phyloP scores from a whole-genome alignment of 2,888 invertebrate genomes.

The Epinotia nisella region DNA sequence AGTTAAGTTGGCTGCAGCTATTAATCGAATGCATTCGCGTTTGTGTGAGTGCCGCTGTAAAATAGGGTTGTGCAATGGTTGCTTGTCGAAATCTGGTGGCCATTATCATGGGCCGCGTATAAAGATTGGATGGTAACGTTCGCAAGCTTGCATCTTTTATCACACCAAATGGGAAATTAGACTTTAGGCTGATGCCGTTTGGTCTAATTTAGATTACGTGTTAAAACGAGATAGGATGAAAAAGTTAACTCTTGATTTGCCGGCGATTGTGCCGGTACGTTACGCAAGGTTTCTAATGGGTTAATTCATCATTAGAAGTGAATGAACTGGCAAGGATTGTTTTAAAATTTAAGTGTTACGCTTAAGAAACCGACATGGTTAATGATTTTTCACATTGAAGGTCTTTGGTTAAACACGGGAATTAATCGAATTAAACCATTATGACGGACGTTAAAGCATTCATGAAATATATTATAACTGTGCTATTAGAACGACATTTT shows the following conservation, averaged over 20 bases:
- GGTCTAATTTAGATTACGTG: background rate
- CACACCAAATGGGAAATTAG: background rate
- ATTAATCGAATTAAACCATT: conserved; percentile 9
- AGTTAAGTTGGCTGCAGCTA: conserved; percentile 56
- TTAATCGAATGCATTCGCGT: conserved; percentile 66
- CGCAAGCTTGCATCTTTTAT: conserved; percentile 7
- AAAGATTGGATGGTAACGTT: conserved; percentile 46
- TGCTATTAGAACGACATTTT: background rate
- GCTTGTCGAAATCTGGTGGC: conserved; percentile 68
- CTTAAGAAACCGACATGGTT: conserved; percentile 26
- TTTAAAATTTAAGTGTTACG: conserved; percentile 35
- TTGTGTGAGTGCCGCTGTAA: conserved; percentile 69
- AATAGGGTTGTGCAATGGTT: conserved; percentile 73
- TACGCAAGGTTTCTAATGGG: conserved; percentile 48
- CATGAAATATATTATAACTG: background rate
- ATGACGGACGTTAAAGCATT: background rate
- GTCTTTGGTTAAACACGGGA: background rate
- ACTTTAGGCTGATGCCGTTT: background rate
- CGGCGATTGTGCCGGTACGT: conserved; percentile 44
- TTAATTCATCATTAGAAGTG: conserved; percentile 45
- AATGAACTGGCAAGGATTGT: conserved; percentile 44
- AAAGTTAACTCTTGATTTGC: conserved; percentile 13
- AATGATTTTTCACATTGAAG: conserved; percentile 21
- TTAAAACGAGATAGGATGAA: background rate
- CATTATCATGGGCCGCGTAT: conserved; percentile 52